phyloP scores from a whole-genome alignment of 2,113 vertebrate species.

The Menidia beryllina region DNA sequence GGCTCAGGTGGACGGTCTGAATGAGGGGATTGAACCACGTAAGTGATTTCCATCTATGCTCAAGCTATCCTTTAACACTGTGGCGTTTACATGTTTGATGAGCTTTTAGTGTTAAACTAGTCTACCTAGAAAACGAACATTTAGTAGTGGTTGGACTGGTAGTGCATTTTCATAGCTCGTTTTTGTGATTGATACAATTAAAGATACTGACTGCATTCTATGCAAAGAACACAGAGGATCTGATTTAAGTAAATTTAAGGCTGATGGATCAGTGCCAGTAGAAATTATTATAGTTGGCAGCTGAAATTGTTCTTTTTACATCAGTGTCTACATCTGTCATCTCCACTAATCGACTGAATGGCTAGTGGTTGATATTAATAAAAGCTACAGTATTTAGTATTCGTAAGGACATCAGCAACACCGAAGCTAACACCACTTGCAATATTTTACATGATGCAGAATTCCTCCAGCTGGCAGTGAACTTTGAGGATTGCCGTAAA shows the following conservation, averaged over 20 bases:
- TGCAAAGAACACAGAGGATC: too few species aligned
- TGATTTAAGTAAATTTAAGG: not conserved
- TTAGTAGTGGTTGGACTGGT: not conserved
- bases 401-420: too few species aligned
- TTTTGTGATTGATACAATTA: too few species aligned
- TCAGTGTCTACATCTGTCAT: too few species aligned
- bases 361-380: too few species aligned
- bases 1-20: constrained; percentile 85
- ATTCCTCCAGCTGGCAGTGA: constrained; percentile 89
- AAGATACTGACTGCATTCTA: too few species aligned
- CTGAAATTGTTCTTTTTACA: too few species aligned
- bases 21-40: constrained; percentile 87
- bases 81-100: not conserved
- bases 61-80: constrained; percentile 7
- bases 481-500: constrained; percentile 89
- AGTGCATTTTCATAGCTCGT: not conserved
- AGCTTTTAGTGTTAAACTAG: not conserved
- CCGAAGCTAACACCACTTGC: too few species aligned
- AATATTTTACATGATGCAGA: too few species aligned
- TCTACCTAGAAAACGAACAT: too few species aligned
- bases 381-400: too few species aligned
- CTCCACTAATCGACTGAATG: too few species aligned
- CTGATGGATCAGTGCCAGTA: not conserved
- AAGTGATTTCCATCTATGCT: constrained; percentile 74
- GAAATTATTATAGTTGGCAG: constrained; percentile 10